Base-by-base conservation (phyloP, 2,888 invertebrate genomes). In the Drosophila maculinotata region DNA sequence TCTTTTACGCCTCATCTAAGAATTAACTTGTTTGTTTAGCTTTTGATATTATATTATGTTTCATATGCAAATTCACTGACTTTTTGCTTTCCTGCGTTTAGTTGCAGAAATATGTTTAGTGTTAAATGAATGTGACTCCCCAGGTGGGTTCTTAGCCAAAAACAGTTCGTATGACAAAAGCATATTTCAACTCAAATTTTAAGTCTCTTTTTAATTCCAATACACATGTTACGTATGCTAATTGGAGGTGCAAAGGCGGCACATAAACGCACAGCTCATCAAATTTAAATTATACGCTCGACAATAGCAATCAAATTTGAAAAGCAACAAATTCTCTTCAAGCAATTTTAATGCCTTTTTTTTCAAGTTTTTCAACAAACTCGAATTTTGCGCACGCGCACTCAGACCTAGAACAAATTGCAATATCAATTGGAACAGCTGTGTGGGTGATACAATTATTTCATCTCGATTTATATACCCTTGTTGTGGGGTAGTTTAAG, bases 241-340 rank as follows among this genome's bases (percentile, higher is more conserved):
- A 79, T 70, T 28, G 26, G 30, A 65, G 62, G 79, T 62, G 85
- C 76, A 85, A 71, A 67, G n/a, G 17, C 41, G 56, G 48, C 54
- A 45, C 78, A 42, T 56, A 65, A 73, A 62, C 36, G 49, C 42
- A 31, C 64, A 59, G 60, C 58, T 69, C 56, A 69, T 82, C 39
- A 67, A 79, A 47, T 30, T 51, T 25, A 58, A 67, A 64, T 72
- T 57, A 58, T 65, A 45, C 53, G 59, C 56, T 52, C 45, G 28
- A 8, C 30, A 45, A 65, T 45, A 25, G 36, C 35, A 33, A 38
- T 57, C 33, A 63, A 49, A 69, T 20, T 12, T 39, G 3, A n/a
- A 39, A 49, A 31, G 44, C 28, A 57, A 41, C 42, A 45, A 54
- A 48, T 52, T 48, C 39, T 14, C 9, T 14, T 52, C 9, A 41